Evolutionary conservation across 2,797 vertebrate species (phyloP), one percentile per base, ranked within the genome.

Genomic region (Phoxinus dragarum): DNA sequence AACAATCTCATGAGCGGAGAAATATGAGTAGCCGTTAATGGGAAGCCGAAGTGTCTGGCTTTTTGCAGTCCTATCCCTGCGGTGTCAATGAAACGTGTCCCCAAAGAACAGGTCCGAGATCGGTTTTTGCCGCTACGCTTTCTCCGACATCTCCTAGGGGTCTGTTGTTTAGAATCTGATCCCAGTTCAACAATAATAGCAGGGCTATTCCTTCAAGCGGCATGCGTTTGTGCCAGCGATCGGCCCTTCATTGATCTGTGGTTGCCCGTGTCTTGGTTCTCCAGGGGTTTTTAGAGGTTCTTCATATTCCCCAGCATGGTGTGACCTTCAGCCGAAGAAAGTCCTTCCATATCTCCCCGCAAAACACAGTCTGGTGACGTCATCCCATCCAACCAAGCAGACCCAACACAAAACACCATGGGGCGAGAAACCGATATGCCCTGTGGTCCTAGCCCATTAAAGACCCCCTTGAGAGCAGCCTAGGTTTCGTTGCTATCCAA

Each of bases 321-420:
- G 91, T 94, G 94, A 95, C 95, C 95, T 95, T 94, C 93, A 93
- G 91, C 93, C 87, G 91, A 88, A 89, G 56, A 84, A 87, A 89
- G 86, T 90, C 87, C 89, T 91, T 73, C 86, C 84, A 31, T 10
- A 86, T 88, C 86, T 84, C 42, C 90, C 86, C 81, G 80, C 88
- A 66, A 86, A 86, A 92, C 89, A 91, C 90, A 71, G 89, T 89
- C 89, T 84, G 83, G 87, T 94, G 94, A 92, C 94, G 90, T 94
- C 94, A 94, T 92, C 91, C 87, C 56, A 73, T 86, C 85, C 85
- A 89, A 87, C 90, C 87, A 42, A 81, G 90, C 88, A 92, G 91
- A 89, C 91, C 72, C 86, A 85, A 84, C 89, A 75, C 86, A 82
- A 82, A 90, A 89, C 72, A 89, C 89, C 84, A 79, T 86, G 89